Base-by-base conservation (phyloP, 1,140 invertebrate species). In the Zaprionus ornatus region DNA sequence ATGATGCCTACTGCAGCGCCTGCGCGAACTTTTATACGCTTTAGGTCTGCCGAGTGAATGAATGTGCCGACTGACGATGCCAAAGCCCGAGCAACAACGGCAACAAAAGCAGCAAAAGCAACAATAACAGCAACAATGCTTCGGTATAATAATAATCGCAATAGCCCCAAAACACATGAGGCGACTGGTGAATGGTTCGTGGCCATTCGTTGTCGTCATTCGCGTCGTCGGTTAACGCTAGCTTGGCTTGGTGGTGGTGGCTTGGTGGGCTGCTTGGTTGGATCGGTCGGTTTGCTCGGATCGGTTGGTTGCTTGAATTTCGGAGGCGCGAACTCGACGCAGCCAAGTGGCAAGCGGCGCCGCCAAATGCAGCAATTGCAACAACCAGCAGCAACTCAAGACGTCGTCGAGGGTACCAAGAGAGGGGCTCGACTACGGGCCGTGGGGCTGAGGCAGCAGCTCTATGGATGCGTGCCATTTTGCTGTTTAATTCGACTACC, bases 1-100 rank as follows among this genome's bases (percentile, higher is more conserved):
- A 92, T 92, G 91, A 92, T 92, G 80, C 79, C 75, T 83, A 82
- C 67, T 91, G 79, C 77, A 86, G 74, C 69, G 69, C 67, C 73
- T 74, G 76, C 54, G 61, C 69, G 69, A 78, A 90, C 80, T 92
- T 92, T 91, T 92, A 92, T 92, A 92, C 87, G 55, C 59, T 91
- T 57, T 32, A 48, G 29, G 60, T 23, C 42, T 59, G 74, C 57
- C 68, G 77, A 76, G 42, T 83, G 52, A 79, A 65, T 83, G 80
- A 69, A 72, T 63, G 61, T 52, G n/a, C 75, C 76, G 63, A 84
- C 82, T 69, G 65, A 61, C 67, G 68, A 74, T 67, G 32, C 56
- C 60, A 54, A 70, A 76, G 77, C 73, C 82, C 60, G 23, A 69
- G 32, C 66, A 65, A 65, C 61, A 71, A 52, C 72, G 61, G 48